These are phyloP conservation scores for Drosophila persimilis DNA, from an alignment of 1,140 invertebrate species.

Conservation along the genomic window DNA sequence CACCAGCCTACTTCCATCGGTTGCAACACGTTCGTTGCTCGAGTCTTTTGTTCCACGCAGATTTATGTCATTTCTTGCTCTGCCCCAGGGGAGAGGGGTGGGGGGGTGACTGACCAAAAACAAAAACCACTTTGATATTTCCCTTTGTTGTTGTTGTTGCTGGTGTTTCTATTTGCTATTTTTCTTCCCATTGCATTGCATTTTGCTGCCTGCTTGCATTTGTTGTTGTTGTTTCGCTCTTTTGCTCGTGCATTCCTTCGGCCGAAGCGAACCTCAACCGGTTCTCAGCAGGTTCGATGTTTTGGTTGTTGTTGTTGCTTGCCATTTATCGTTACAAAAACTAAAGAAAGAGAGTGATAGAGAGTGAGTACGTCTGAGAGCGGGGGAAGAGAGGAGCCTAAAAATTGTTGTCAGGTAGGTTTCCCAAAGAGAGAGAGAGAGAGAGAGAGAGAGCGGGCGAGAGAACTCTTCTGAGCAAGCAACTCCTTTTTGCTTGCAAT, in stretches of 20 bases:
- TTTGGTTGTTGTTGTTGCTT: constrained; percentile 34
- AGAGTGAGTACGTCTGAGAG: constrained; percentile 2
- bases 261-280: constrained; percentile 54
- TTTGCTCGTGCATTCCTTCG: constrained; percentile 65
- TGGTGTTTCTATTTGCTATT: constrained; percentile 54
- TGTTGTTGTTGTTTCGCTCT: constrained; percentile 24
- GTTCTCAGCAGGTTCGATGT: constrained; percentile 22
- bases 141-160: constrained; percentile 23
- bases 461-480: constrained; percentile 9
- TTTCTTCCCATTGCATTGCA: constrained; percentile 48
- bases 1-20: not conserved
- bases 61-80: constrained; percentile 67
- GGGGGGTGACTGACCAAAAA: constrained; percentile 25
- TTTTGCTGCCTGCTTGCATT: constrained; percentile 34
- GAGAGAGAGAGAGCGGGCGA: not conserved
- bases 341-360: no score
- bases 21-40: constrained; percentile 72
- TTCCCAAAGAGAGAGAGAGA: constrained; percentile 28
- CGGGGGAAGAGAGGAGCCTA: constrained; percentile 22
- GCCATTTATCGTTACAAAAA: constrained; percentile 61
- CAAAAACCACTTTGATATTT: constrained; percentile 7
- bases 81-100: not conserved
- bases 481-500: constrained; percentile 31
- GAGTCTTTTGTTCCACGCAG: constrained; percentile 79
- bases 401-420: constrained; percentile 72